A percentile compares a stretch with the other conserved stretches of the same genome.
Evolutionary conservation across 2,797 vertebrate genomes (phyloP).

Genomic region (Cuculus canorus): DNA sequence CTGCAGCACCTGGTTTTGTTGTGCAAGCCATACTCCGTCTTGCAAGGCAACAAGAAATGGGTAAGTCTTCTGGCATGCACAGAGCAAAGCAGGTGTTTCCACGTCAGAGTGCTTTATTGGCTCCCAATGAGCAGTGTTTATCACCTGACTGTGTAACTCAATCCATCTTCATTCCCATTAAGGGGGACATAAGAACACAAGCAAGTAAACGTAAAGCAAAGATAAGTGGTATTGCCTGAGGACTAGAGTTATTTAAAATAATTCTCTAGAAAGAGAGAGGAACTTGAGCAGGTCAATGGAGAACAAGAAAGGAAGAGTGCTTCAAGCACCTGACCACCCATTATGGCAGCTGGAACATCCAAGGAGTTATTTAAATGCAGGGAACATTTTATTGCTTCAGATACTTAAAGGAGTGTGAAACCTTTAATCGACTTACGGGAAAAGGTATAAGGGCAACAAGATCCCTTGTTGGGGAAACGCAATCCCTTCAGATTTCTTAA

Average conservation of each 20-base stretch:
- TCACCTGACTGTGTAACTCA: background rate
- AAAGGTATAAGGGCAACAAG: background rate
- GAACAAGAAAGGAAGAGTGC: background rate
- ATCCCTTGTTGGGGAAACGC: background rate
- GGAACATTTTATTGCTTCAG: background rate
- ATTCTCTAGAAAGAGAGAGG: background rate
- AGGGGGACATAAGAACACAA: background rate
- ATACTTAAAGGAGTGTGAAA: background rate
- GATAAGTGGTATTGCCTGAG: background rate
- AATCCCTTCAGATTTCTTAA: background rate
- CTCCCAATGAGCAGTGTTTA: background rate
- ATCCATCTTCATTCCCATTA: background rate
- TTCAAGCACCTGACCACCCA: background rate
- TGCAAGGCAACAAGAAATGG: background rate
- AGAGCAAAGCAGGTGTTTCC: background rate
- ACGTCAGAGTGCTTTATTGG: background rate
- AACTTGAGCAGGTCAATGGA: background rate
- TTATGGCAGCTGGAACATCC: background rate
- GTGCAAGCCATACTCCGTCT: background rate
- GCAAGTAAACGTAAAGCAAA: background rate
- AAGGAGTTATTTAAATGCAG: background rate
- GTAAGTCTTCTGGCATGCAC: background rate
- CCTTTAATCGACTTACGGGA: background rate
- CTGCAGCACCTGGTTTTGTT: background rate
- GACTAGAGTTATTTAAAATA: background rate